Percentiles rank a stretch among this genome's conserved stretches.
Conservation (phyloP, 2,797 vertebrate genomes). For the Rhinogobio ventralis region DNA sequence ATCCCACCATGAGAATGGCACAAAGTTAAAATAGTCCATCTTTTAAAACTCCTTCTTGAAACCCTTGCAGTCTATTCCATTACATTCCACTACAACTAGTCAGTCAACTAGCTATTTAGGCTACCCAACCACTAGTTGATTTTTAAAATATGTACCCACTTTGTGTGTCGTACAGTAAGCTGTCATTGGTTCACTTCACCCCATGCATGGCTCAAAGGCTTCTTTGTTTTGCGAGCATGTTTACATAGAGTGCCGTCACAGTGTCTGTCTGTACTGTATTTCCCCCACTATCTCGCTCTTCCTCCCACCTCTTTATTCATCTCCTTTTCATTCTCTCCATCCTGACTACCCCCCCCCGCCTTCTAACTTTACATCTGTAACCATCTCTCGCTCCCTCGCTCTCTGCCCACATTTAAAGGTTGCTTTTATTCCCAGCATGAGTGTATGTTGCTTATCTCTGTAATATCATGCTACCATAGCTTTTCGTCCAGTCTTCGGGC, state of each 20-base stretch:
- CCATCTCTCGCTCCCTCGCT: not conserved
- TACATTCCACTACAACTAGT: not conserved
- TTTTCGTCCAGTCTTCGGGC: conserved; percentile 11
- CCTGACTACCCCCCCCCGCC: conserved; percentile 35
- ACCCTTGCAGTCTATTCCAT: not conserved
- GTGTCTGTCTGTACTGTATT: conserved; percentile 29
- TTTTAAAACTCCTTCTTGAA: not conserved
- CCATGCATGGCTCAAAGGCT: conserved; percentile 25
- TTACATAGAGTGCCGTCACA: conserved; percentile 28
- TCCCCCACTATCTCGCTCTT: conserved; percentile 12
- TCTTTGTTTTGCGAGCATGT: conserved; percentile 34
- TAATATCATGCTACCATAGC: not conserved
- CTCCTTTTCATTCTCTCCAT: conserved; percentile 54
- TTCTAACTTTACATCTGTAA: conserved; percentile 30
- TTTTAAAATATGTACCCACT: not conserved
- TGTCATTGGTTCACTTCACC: conserved; percentile 11
- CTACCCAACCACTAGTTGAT: not conserved
- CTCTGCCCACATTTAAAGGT: conserved; percentile 2
- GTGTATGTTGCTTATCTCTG: conserved; percentile 10
- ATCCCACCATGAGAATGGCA: not conserved
- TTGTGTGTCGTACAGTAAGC: conserved; percentile 7
- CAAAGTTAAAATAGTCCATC: not conserved
- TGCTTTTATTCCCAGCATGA: conserved; percentile 1
- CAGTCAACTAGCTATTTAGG: not conserved
- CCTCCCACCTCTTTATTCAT: conserved; percentile 53